Base-by-base conservation (phyloP, 2,888 invertebrate genomes). In the Alloscopus bannaensis region DNA sequence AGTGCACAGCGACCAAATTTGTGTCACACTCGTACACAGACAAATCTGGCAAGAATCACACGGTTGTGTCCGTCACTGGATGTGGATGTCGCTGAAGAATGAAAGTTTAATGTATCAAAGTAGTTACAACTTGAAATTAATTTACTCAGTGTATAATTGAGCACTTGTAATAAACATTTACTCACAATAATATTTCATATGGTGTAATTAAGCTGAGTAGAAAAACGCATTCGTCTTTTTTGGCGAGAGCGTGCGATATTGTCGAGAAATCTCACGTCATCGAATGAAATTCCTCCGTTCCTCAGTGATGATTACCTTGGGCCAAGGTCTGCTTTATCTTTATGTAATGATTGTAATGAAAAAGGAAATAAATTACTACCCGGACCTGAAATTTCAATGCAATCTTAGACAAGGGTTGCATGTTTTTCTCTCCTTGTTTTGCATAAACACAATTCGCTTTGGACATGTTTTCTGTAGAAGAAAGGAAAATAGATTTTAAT, bases 21-120 rank as follows among this genome's bases (percentile, higher is more conserved):
- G 60, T 81, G 55, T 82, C 82, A n/a, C 84, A 85, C 55, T 80
- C 79, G 16, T 85, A 85, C 80, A 82, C 73, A 55, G 83, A 83
- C 64, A 79, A 77, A 52, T 68, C 65, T 36, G 84, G 84, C 18
- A 78, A 81, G 40, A 70, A 60, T 52, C 84, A 85, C 60, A 78
- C 72, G 16, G 64, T 85, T 11, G 64, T 83, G 18, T 82, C 83
- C 47, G 81, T 84, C 57, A 80, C 80, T n/a, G 70, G 80, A 13
- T 85, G 85, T 66, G 82, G 84, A 24, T 85, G 85, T 68, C 81
- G 72, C 28, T 84, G 62, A 82, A 16, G 13, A 59, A 16, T 55
- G 6, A 24, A 13, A 36, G 36, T 40, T 40, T 40, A 40, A 40
- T 40, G 40, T n/a, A n/a, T n/a, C n/a, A n/a, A 36, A 45, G 45